Evolutionary conservation across 2,113 vertebrate genomes (phyloP).

Genomic region (Emydocephalus ijimae): DNA sequence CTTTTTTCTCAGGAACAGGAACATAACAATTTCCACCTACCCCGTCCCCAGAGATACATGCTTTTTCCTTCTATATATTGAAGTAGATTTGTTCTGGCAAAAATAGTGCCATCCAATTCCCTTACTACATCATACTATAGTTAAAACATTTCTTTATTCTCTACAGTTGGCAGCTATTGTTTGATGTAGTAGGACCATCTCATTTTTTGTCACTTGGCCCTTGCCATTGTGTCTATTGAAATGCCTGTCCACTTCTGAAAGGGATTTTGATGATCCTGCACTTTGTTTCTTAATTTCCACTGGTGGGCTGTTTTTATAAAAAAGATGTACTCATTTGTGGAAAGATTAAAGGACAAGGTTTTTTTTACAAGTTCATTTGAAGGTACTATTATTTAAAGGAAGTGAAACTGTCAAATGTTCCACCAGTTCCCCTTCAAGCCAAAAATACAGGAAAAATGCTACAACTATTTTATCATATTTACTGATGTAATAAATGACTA

Average conservation of each 20-base stretch:
- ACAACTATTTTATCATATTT: background rate
- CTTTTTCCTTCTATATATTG: background rate
- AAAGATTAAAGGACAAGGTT: background rate
- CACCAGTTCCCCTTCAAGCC: background rate
- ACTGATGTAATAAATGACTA: background rate
- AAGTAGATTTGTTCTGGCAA: background rate
- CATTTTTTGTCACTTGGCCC: background rate
- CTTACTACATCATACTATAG: background rate
- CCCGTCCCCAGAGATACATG: background rate
- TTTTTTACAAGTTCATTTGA: background rate
- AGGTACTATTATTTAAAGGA: background rate
- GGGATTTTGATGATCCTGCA: background rate
- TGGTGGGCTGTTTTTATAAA: background rate
- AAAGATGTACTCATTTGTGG: background rate
- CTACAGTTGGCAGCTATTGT: background rate
- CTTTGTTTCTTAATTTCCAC: background rate
- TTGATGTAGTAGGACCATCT: background rate
- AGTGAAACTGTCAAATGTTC: background rate
- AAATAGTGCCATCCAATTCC: background rate
- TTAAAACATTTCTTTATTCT: background rate
- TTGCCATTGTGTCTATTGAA: background rate
- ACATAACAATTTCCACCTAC: background rate
- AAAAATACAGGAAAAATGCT: background rate
- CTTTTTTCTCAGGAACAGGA: background rate
- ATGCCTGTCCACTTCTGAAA: background rate